Evolutionary conservation across 2,797 vertebrate genomes (phyloP), one percentile per base, ranked within the genome.

Genomic region (Gastrophryne carolinensis): DNA sequence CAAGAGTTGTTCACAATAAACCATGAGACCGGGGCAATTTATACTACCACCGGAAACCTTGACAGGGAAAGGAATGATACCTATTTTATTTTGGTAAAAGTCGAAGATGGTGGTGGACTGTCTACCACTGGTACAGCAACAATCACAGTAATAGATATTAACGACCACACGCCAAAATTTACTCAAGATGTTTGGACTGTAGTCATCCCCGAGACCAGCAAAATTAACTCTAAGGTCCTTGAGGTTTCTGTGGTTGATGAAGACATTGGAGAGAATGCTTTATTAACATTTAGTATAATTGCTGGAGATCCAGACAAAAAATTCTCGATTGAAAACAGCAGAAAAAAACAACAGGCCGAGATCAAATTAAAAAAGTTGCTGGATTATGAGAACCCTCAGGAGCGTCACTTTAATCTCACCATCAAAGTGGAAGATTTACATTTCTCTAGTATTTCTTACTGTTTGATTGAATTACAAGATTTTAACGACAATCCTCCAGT

Each of bases 371-470:
- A 94, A 83, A 95, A 94, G 60, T 81, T 79, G 0, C 57, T 97
- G 80, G 95, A 96, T 89, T 96, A 93, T 17, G 95, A 96, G 80
- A 87, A 92, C 12, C 86, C 89, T 41, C 87, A 66, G 10, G 95
- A 97, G 79, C 93, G 93, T 62, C 87, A 83, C 62, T 96, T 95
- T 83, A 97, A 96, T 79, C 90, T 97, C 19, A 95, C 93, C 0
- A 58, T 96, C 29, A 92, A 91, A 83, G 95, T 95, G 68, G 92
- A 95, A 79, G 95, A 97, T 79, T 73, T 89, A 75, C 92, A 94
- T 81, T 96, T 94, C 83, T 95, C 91, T 66, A 95, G 89, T 70
- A 75, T 89, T 26, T 85, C 94, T 7, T 86, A 90, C 66, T 96
- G 94, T 23, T 79, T 93, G 41, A 88, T 96, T 17, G 92, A 95